A percentile compares a stretch with the other conserved stretches of the same genome.
These are phyloP conservation scores for Linyphia triangularis DNA, from an alignment of 2,888 invertebrate genomes.

Conservation along the genomic window DNA sequence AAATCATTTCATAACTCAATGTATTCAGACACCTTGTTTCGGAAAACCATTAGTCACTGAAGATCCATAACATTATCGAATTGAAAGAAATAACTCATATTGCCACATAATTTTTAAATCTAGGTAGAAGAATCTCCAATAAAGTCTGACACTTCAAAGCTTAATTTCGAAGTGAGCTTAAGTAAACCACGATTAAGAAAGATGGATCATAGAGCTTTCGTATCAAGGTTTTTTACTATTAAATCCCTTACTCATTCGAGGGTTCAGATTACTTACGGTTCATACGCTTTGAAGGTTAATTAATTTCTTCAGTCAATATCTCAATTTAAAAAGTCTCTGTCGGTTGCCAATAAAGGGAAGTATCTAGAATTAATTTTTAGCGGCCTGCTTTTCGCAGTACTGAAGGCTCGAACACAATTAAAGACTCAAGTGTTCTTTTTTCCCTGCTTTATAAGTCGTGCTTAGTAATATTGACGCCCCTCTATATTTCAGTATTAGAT, in stretches of 20 bases:
- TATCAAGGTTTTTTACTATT: neutral
- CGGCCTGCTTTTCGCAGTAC: neutral
- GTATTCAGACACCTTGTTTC: neutral
- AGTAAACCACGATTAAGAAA: slow-evolving; percentile 30
- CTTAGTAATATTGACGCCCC: slow-evolving; percentile 31
- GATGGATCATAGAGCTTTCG: slow-evolving; percentile 33
- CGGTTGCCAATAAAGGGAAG: slow-evolving; percentile 45
- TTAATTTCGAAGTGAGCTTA: slow-evolving; percentile 12
- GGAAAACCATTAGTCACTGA: neutral
- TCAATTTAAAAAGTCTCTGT: slow-evolving; percentile 38
- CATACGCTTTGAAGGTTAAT: slow-evolving; percentile 34
- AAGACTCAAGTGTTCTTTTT: slow-evolving; percentile 26
- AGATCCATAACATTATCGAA: neutral
- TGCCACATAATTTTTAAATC: neutral
- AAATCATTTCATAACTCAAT: neutral
- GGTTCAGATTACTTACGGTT: slow-evolving; percentile 37
- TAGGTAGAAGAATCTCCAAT: neutral
- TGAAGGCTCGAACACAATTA: slow-evolving; percentile 23
- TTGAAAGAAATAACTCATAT: neutral
- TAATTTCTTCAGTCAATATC: slow-evolving; percentile 50
- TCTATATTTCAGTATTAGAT: slow-evolving; percentile 40
- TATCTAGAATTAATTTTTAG: slow-evolving; percentile 30
- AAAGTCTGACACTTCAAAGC: slow-evolving; percentile 13
- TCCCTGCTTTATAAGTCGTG: slow-evolving; percentile 1
- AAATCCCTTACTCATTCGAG: slow-evolving; percentile 13